These are phyloP conservation scores for Amyelois transitella DNA, from an alignment of 1,140 invertebrate genomes.

Conservation along the genomic window DNA sequence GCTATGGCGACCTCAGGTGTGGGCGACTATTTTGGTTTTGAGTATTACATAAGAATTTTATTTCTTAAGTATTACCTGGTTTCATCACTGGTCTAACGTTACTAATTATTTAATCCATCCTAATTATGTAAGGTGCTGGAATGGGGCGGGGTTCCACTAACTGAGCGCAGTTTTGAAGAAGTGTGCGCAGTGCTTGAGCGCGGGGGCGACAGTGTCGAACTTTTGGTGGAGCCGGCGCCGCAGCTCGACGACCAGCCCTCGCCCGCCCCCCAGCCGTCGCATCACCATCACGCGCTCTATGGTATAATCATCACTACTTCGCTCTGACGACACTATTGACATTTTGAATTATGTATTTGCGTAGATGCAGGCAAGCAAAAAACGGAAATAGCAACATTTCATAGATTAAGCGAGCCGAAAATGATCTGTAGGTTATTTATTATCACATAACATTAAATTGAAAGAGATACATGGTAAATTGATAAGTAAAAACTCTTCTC, in stretches of 20 bases:
- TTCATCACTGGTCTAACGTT: too few species aligned
- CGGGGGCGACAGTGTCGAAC: conserved; percentile 85
- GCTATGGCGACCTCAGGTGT: too few species aligned
- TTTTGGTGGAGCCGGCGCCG: conserved; percentile 85
- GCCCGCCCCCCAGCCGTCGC: conserved; percentile 76
- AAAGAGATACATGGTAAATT: too few species aligned
- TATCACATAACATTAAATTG: too few species aligned
- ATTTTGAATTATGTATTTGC: too few species aligned
- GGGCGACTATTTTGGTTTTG: too few species aligned
- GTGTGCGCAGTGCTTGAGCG: conserved; percentile 88
- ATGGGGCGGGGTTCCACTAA: conserved; percentile 83
- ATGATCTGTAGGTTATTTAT: too few species aligned
- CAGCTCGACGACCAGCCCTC: conserved; percentile 79
- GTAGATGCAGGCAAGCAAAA: too few species aligned
- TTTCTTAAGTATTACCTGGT: not conserved
- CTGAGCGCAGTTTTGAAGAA: conserved; percentile 93
- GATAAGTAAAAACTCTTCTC: too few species aligned
- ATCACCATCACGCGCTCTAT: conserved; percentile 50
- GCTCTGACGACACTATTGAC: not conserved
- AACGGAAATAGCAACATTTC: too few species aligned
- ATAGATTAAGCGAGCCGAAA: too few species aligned
- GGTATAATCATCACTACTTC: conserved; percentile 40
- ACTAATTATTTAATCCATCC: not conserved
- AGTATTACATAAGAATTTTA: too few species aligned
- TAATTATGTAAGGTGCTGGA: conserved; percentile 42